Percentiles rank a stretch among this genome's conserved stretches.
phyloP scores from a whole-genome alignment of 1,140 invertebrate genomes.

The Xylocopa sonorina region DNA sequence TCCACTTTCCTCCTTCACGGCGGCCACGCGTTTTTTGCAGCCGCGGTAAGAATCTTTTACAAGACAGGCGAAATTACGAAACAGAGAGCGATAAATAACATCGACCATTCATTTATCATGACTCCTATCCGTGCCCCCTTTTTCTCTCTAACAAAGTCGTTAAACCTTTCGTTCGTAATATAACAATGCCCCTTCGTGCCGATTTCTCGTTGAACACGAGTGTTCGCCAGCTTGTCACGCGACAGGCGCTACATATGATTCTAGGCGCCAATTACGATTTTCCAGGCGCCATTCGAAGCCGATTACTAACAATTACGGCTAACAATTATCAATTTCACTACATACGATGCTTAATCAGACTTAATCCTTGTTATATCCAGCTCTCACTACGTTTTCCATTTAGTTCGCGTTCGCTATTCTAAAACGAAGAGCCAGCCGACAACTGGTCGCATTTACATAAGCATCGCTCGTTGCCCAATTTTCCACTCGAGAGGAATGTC shows the following conservation, averaged over 20 bases:
- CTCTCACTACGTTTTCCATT: neutral
- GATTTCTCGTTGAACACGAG: neutral
- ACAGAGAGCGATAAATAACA: neutral
- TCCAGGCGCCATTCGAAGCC: neutral
- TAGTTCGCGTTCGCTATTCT: neutral
- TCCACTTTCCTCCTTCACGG: neutral
- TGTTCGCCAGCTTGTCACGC: neutral
- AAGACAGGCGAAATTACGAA: neutral
- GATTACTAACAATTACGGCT: neutral
- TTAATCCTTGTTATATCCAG: neutral
- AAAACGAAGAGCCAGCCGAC: neutral
- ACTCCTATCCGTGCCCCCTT: neutral
- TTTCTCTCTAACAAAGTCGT: no score
- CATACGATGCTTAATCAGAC: neutral
- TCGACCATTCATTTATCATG: neutral
- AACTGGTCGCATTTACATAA: neutral
- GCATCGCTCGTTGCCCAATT: slow-evolving; percentile 23
- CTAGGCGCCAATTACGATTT: neutral
- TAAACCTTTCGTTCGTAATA: no score
- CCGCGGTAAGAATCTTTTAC: no score
- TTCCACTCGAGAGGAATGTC: neutral
- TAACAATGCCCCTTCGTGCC: no score
- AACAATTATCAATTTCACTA: neutral
- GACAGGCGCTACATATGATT: neutral
- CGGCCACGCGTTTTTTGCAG: neutral